phyloP scores from a whole-genome alignment of 2,888 invertebrate species.

The Myathropa florea region DNA sequence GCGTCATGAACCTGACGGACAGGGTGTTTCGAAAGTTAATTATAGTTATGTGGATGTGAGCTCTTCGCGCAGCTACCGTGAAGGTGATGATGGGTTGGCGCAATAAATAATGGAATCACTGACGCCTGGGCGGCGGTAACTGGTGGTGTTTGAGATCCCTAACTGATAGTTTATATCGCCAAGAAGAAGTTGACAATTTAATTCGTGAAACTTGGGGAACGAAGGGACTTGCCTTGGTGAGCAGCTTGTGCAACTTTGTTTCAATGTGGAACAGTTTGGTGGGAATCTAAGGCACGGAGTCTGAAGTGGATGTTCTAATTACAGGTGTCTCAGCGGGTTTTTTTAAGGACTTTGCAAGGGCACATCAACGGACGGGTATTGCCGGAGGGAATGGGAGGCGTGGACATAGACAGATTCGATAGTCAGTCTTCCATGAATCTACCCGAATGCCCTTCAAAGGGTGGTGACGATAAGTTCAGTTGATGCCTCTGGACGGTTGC shows the following conservation, averaged over 20 bases:
- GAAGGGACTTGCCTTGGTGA: not conserved
- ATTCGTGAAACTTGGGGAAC: slow-evolving; percentile 14
- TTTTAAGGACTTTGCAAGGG: not conserved
- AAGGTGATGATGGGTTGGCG: slow-evolving; percentile 66
- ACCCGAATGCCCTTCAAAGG: not conserved
- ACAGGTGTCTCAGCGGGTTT: not conserved
- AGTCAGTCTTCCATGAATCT: too few species aligned
- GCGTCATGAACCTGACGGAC: slow-evolving; percentile 13
- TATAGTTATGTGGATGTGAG: slow-evolving; percentile 23
- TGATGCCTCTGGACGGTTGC: not conserved
- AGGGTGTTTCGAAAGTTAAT: slow-evolving; percentile 48
- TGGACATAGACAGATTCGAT: not conserved
- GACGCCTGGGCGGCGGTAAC: slow-evolving; percentile 59
- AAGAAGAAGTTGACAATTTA: slow-evolving; percentile 61
- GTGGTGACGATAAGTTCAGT: not conserved
- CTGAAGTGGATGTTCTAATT: not conserved
- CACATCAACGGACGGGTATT: not conserved
- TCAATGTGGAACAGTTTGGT: not conserved
- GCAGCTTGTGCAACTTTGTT: not conserved
- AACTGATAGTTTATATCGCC: slow-evolving; percentile 47
- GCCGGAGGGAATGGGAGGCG: not conserved
- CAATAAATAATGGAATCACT: slow-evolving; percentile 66
- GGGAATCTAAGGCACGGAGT: not conserved
- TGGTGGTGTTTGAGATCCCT: slow-evolving; percentile 28
- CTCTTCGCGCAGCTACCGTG: slow-evolving; percentile 39